Evolutionary conservation across 2,888 invertebrate genomes (phyloP).

Genomic region (Lithosia quadra): DNA sequence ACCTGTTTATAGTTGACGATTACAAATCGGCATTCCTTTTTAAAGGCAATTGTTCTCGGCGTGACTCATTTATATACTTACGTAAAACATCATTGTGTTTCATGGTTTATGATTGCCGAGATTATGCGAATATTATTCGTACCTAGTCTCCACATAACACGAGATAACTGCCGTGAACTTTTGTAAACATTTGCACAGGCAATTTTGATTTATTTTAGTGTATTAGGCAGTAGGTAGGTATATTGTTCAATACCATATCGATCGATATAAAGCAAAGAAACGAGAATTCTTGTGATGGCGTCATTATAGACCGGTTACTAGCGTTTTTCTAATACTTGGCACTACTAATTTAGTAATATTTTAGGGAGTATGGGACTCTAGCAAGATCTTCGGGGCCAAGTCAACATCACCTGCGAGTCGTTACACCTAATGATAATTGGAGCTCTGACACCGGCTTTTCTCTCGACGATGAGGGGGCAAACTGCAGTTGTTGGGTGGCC

Average conservation of each 20-base stretch:
- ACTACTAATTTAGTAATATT: no score
- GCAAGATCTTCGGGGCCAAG: no score
- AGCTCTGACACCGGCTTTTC: no score
- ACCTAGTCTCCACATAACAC: not conserved
- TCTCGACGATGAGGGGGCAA: no score
- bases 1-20: constrained; percentile 31
- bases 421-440: no score
- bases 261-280: not conserved
- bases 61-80: constrained; percentile 36
- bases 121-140: constrained; percentile 7
- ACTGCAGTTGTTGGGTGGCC: no score
- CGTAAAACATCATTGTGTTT: constrained; percentile 21
- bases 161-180: not conserved
- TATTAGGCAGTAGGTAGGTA: no score
- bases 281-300: no score
- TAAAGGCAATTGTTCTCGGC: constrained; percentile 36
- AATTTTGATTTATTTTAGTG: not conserved
- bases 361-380: no score
- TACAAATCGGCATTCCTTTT: constrained; percentile 32
- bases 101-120: constrained; percentile 8
- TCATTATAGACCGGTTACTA: not conserved
- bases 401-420: no score
- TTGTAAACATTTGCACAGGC: not conserved
- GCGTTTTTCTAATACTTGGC: no score
- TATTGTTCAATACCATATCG: not conserved